Percentiles rank a stretch among this genome's conserved stretches.
phyloP scores from a whole-genome alignment of 2,797 vertebrate genomes.

The Chelonia mydas region DNA sequence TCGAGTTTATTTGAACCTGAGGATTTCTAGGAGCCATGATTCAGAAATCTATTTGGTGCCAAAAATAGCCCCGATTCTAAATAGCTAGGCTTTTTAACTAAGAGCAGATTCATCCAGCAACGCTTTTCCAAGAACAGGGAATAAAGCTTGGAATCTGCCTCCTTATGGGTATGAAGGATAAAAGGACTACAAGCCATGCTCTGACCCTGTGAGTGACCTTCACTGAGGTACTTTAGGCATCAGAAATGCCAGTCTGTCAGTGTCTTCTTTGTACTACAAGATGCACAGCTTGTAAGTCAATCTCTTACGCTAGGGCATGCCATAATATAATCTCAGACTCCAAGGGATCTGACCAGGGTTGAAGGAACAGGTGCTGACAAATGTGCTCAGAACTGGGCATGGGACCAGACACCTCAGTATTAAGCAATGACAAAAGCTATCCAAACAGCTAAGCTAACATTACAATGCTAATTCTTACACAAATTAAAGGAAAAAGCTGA shows the following conservation, averaged over 20 bases:
- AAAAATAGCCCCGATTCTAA: background rate
- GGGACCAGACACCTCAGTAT: background rate
- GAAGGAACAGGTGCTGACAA: background rate
- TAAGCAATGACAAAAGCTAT: rapidly evolving
- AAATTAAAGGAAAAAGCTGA: background rate
- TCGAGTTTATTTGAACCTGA: no score
- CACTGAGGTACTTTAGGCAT: background rate
- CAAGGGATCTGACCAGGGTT: background rate
- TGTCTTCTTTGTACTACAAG: background rate
- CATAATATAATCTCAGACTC: background rate
- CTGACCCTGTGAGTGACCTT: background rate
- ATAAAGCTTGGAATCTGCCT: background rate
- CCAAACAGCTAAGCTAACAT: background rate
- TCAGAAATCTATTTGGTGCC: background rate
- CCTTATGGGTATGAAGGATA: background rate
- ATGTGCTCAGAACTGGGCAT: background rate
- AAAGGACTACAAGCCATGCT: rapidly evolving
- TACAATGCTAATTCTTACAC: background rate
- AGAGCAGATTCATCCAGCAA: background rate
- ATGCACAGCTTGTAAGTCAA: background rate
- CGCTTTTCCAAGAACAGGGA: background rate
- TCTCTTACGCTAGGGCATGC: background rate
- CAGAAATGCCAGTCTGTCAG: background rate
- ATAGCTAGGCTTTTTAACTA: background rate
- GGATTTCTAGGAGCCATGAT: no score